phyloP scores from a whole-genome alignment of 1,140 invertebrate species.

The Dendroctonus ponderosae region DNA sequence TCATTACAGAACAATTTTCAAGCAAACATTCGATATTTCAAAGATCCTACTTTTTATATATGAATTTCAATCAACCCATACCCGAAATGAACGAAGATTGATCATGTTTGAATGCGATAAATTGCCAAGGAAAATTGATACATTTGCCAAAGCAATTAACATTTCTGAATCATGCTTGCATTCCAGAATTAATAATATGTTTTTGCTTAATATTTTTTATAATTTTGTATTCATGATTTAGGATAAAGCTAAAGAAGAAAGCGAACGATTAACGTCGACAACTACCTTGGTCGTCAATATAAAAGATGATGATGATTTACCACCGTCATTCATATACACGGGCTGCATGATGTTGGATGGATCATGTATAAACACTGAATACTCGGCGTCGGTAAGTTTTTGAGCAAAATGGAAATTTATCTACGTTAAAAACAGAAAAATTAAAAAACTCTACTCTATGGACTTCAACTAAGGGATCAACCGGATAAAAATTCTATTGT shows the following conservation, averaged over 20 bases:
- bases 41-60: too few relatives aligned
- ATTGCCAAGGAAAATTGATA: too few relatives aligned
- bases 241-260: conserved; percentile 77
- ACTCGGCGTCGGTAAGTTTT: conserved; percentile 63
- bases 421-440: conserved; percentile 1
- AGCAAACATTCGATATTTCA: too few relatives aligned
- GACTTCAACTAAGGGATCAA: background rate
- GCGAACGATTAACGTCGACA: conserved; percentile 73
- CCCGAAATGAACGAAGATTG: too few relatives aligned
- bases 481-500: too few relatives aligned
- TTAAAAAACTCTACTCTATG: background rate
- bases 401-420: too few relatives aligned
- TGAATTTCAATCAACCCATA: too few relatives aligned
- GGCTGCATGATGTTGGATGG: conserved; percentile 76
- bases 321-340: conserved; percentile 82
- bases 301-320: conserved; percentile 84
- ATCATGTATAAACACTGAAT: conserved; percentile 80
- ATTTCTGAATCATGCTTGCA: too few relatives aligned
- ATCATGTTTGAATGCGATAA: too few relatives aligned
- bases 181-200: too few relatives aligned
- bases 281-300: conserved; percentile 84
- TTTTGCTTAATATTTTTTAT: background rate
- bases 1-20: too few relatives aligned
- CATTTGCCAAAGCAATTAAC: too few relatives aligned
- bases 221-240: conserved; percentile 46